Base-by-base conservation (phyloP, 2,888 invertebrate species). In the Myopa testacea region DNA sequence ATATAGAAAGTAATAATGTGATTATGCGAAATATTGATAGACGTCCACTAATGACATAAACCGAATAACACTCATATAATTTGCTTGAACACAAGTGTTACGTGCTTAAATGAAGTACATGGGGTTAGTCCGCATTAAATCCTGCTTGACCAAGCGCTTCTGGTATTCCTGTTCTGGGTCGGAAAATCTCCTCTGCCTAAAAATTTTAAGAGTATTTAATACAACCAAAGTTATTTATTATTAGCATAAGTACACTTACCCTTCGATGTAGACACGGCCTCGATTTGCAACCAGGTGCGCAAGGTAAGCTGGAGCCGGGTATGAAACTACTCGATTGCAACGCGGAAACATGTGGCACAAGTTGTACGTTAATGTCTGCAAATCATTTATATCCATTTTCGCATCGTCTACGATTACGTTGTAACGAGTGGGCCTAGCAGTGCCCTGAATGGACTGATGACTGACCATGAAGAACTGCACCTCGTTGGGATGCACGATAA, bases 281-380 rank as follows among this genome's bases (percentile, higher is more conserved):
- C 96, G 91, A 74, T 93, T 93, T 14, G 95, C 96, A n/a, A 94
- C 95, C 73, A 96, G 92, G 89, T 96, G 96, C 16, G 96, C 95
- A 88, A 96, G 94, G 89, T 96, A 96, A 0, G 96, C 96, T 1
- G 96, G 96, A 3, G 96, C 94, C 6, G 96, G 96, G 90, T 96
- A 96, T 16, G 95, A 95, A 0, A 96, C 96, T 60, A 95, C 90
- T 84, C 96, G 91, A 81, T 93, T 94, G 86, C 97, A 97, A 7
- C 97, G 92, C 1, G 94, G 92, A 89, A 95, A 97, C 90, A 96
- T 90, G 86, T 97, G 96, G 85, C 97, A 97, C 70, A 98, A 89
- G 86, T 94, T 94, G 89, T 94, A 96, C 0, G 96, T 93, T 79
- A 97, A 87, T 81, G 93, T 91, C 85, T 97, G 95, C 71, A 97